Evolutionary conservation across 2,113 vertebrate species (phyloP).

Genomic region (Lipophrys pholis): DNA sequence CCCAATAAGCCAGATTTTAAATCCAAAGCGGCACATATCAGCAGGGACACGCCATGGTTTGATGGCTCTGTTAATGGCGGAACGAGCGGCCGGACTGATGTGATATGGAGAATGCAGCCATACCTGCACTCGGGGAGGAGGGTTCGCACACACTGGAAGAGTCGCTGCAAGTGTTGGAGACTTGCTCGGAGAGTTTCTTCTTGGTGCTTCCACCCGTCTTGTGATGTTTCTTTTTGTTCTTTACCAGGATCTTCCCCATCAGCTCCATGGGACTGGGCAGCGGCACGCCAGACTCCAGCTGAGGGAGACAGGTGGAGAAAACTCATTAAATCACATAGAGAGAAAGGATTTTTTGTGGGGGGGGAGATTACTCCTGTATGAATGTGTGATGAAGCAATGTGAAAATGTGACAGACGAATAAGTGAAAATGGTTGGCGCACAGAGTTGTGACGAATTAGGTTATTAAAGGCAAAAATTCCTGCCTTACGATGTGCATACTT

Average conservation of each 20-base stretch:
- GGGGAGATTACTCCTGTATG: neutral
- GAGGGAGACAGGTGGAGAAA: constrained; percentile 6
- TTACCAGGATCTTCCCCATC: constrained; percentile 97
- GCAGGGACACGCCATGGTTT: neutral
- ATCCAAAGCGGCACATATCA: constrained; percentile 41
- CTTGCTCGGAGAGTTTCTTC: constrained; percentile 95
- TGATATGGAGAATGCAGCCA: neutral
- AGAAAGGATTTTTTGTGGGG: too few species aligned
- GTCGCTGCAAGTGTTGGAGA: constrained; percentile 93
- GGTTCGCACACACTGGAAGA: constrained; percentile 94
- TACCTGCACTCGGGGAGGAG: constrained; percentile 94
- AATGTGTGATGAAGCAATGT: neutral
- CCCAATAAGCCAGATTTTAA: constrained; percentile 28
- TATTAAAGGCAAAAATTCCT: constrained; percentile 2
- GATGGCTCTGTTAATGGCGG: constrained; percentile 17
- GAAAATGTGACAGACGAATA: too few species aligned
- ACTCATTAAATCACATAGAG: neutral
- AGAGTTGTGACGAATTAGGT: constrained; percentile 17
- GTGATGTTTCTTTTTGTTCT: constrained; percentile 98
- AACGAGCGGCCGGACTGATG: too few species aligned
- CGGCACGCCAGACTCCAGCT: constrained; percentile 92
- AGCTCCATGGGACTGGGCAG: constrained; percentile 96
- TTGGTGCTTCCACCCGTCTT: constrained; percentile 91
- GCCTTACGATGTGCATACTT: constrained; percentile 21
- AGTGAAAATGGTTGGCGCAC: neutral